Conservation (phyloP, 1,140 invertebrate genomes). For the Geopemphigus sp. region DNA sequence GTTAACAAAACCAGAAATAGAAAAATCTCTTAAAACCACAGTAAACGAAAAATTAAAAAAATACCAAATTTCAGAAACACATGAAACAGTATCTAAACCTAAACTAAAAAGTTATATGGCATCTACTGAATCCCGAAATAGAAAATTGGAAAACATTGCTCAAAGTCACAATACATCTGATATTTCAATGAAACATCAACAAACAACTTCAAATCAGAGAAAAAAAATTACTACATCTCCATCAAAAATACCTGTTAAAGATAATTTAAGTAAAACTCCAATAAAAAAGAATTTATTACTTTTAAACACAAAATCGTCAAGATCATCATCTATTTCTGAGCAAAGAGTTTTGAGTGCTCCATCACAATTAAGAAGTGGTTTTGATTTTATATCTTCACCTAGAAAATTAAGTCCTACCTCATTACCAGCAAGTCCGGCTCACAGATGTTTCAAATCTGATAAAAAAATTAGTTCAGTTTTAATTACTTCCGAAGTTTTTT, state of each 20-base stretch:
- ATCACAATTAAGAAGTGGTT: background rate
- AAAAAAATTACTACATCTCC: background rate
- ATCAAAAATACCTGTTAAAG: slow-evolving; percentile 34
- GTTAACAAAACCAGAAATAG: background rate
- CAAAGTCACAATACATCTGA: background rate
- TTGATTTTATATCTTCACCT: slow-evolving; percentile 14
- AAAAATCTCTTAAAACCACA: background rate
- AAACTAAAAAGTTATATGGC: slow-evolving; percentile 32
- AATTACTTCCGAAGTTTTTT: slow-evolving; percentile 34
- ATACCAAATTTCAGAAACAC: background rate
- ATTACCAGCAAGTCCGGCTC: slow-evolving; percentile 27
- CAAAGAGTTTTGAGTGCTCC: slow-evolving; percentile 27
- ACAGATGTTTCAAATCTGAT: background rate
- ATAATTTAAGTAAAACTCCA: background rate
- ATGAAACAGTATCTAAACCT: background rate
- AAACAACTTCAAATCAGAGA: background rate
- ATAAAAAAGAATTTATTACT: slow-evolving; percentile 5
- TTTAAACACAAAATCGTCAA: background rate
- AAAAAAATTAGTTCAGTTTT: slow-evolving; percentile 21
- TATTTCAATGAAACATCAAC: background rate
- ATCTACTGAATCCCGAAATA: slow-evolving; percentile 33
- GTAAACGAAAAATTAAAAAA: slow-evolving; percentile 29
- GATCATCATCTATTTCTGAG: background rate
- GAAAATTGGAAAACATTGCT: slow-evolving; percentile 2
- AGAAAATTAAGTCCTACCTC: slow-evolving; percentile 22